Evolutionary conservation across 2,113 vertebrate species (phyloP), one percentile per base, ranked within the genome.

Genomic region (Malurus melanocephalus): DNA sequence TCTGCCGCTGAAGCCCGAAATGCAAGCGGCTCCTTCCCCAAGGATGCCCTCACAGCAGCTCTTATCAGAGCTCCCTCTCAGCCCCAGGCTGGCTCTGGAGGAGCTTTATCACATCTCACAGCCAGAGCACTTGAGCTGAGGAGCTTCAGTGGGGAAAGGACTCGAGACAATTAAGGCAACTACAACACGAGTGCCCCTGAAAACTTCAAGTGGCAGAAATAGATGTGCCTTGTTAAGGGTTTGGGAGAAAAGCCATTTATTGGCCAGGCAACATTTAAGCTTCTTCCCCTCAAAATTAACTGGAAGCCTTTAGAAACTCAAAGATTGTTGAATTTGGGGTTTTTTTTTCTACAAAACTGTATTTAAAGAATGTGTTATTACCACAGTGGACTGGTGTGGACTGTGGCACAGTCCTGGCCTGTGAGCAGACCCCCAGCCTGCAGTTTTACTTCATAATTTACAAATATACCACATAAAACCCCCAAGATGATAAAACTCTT

Each of bases 71-170:
- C 73, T 11, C 1, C 9, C 82, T 87, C 35, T 77, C 82, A 77
- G 48, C 43, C 71, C 71, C 18, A 20, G 88, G 71, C 78, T 52
- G 89, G 59, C 84, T 76, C 28, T 90, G 88, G 46, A 81, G 56
- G 81, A 21, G 85, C 20, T 74, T 95, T 94, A 93, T 90, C 91
- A 48, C 43, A 0, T 28, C 92, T 93, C 91, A 49, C 78, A 72
- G 91, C 88, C 95, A 49, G 4, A 38, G 2, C 91, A 87, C 95
- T 96, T 81, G 62, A 93, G 88, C 87, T 75, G 76, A 89, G 91
- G 65, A 94, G 92, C 82, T 81, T 90, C 5, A 15, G 80, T 74
- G 80, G 87, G 85, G 77, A 91, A 66, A 90, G 91, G 88, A 75
- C 92, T 72, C 9, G 10, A 76, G 89, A 92, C 76, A 90, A 77